A percentile compares a stretch with the other conserved stretches of the same genome.
Conservation (phyloP, 2,888 invertebrate species). For the Lomographa bimaculata region DNA sequence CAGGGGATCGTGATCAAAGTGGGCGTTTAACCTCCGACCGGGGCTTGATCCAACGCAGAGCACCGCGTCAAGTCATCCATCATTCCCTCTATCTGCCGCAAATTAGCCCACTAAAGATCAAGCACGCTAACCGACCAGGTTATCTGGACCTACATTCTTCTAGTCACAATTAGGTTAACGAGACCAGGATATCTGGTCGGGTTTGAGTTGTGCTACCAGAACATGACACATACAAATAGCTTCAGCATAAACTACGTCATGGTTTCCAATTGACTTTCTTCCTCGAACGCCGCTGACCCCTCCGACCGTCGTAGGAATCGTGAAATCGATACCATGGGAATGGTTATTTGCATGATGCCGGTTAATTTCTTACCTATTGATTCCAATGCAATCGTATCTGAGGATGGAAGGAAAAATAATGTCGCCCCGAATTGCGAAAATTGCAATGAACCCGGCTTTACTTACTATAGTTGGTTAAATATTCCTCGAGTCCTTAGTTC, state of each 20-base stretch:
- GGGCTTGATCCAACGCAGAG: conserved; percentile 60
- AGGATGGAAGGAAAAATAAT: no score
- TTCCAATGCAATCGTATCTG: no score
- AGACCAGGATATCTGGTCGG: conserved; percentile 30
- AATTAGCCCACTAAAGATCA: conserved; percentile 73
- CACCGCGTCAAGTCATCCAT: conserved; percentile 74
- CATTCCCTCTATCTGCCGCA: conserved; percentile 67
- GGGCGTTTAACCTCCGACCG: conserved; percentile 77
- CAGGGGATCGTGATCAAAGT: conserved; percentile 76
- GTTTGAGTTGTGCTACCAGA: conserved; percentile 48
- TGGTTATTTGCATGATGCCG: conserved; percentile 54
- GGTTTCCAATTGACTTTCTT: conserved; percentile 73
- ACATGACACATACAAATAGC: conserved; percentile 73
- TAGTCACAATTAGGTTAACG: not conserved
- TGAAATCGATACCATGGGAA: conserved; percentile 59
- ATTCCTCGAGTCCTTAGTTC: no score
- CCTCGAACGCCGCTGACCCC: conserved; percentile 60
- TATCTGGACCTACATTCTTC: conserved; percentile 30
- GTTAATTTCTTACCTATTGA: conserved; percentile 19
- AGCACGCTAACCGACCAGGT: conserved; percentile 49
- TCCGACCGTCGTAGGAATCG: conserved; percentile 49
- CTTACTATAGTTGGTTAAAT: no score
- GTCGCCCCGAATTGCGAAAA: no score
- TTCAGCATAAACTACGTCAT: conserved; percentile 58
- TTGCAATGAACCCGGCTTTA: no score